These are phyloP conservation scores for Lindbergichthys nudifrons DNA, from an alignment of 2,797 vertebrate genomes.

Conservation along the genomic window DNA sequence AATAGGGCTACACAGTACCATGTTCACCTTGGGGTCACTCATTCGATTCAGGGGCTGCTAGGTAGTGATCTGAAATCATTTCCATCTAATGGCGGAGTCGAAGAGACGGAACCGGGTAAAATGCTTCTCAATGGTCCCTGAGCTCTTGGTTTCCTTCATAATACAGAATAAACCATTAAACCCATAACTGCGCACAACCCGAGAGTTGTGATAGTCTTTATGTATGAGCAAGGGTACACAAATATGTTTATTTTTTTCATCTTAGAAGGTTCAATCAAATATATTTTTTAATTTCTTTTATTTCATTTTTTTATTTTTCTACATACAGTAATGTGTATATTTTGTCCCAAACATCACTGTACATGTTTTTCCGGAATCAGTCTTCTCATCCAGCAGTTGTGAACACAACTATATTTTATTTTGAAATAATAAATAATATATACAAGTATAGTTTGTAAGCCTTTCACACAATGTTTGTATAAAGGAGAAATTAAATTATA, in stretches of 20 bases:
- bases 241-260: conserved; percentile 48
- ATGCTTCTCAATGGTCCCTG: conserved; percentile 45
- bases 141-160: conserved; percentile 45
- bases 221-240: conserved; percentile 39
- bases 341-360: conserved; percentile 15
- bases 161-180: conserved; percentile 66
- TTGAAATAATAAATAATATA: too few relatives aligned
- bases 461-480: neutral
- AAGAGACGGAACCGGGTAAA: conserved; percentile 51
- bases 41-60: conserved; percentile 73
- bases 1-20: conserved; percentile 58
- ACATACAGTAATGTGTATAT: too few relatives aligned
- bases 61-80: conserved; percentile 78
- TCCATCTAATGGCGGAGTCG: conserved; percentile 64
- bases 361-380: conserved; percentile 1
- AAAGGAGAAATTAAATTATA: neutral
- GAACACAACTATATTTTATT: too few relatives aligned
- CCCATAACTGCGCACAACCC: conserved; percentile 32
- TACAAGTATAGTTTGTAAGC: neutral
- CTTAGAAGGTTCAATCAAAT: conserved; percentile 66
- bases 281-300: conserved; percentile 10
- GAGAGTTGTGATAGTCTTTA: conserved; percentile 20
- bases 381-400: neutral
- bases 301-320: too few relatives aligned
- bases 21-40: conserved; percentile 79